Percentiles rank a stretch among this genome's conserved stretches.
These are phyloP conservation scores for Leptura quadrifasciata DNA, from an alignment of 2,888 invertebrate species.

Conservation along the genomic window DNA sequence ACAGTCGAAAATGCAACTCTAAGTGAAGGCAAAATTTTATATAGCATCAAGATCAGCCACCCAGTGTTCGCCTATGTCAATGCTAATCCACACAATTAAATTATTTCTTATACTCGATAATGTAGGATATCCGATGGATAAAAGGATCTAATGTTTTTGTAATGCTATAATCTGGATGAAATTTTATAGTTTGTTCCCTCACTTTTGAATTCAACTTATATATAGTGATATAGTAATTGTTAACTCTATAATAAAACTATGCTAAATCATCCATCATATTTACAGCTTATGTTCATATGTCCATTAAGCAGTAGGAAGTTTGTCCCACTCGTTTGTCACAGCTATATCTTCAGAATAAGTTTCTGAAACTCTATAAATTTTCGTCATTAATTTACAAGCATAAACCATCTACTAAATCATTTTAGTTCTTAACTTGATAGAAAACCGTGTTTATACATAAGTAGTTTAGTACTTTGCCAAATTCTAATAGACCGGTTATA, in stretches of 20 bases:
- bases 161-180: too few species aligned
- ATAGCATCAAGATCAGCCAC: too few species aligned
- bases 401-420: slow-evolving; percentile 27
- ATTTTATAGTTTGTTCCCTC: too few species aligned
- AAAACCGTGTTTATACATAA: slow-evolving; percentile 1
- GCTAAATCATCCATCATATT: slow-evolving; percentile 10
- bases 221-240: neutral
- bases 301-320: slow-evolving; percentile 23
- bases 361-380: slow-evolving; percentile 36
- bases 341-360: slow-evolving; percentile 31
- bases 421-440: slow-evolving; percentile 3
- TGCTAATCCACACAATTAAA: too few species aligned
- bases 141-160: too few species aligned
- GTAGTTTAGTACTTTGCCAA: slow-evolving; percentile 18
- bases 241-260: neutral
- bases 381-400: slow-evolving; percentile 25
- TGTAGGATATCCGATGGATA: too few species aligned
- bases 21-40: too few species aligned
- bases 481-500: neutral
- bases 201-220: too few species aligned
- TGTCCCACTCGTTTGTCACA: slow-evolving; percentile 33
- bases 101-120: too few species aligned
- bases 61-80: too few species aligned
- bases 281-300: slow-evolving; percentile 1
- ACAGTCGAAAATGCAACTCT: too few species aligned